Percentiles rank a stretch among this genome's conserved stretches.
Conservation (phyloP, 2,888 invertebrate species). For the Hofmannophila pseudospretella region DNA sequence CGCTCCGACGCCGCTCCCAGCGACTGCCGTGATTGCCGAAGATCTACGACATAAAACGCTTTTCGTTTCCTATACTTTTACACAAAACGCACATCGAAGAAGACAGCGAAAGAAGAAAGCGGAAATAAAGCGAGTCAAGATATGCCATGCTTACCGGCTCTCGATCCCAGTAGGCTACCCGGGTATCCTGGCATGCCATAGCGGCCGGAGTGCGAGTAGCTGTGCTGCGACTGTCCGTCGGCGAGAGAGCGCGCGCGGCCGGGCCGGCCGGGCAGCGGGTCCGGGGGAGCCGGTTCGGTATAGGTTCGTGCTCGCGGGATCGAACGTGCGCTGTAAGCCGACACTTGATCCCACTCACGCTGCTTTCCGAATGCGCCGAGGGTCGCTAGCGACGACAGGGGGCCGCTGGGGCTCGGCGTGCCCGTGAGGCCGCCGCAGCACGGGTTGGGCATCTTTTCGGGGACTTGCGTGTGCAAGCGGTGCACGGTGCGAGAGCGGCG, state of each 20-base stretch:
- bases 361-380: conserved; percentile 90
- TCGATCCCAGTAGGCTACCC: conserved; percentile 78
- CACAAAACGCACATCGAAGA: background rate
- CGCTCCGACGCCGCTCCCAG: conserved; percentile 89
- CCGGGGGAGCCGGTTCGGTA: conserved; percentile 78
- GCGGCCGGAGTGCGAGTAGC: conserved; percentile 90
- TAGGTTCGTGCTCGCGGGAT: conserved; percentile 93
- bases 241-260: conserved; percentile 88
- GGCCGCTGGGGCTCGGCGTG: conserved; percentile 87
- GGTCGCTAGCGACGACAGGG: conserved; percentile 89
- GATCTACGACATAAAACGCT: conserved; percentile 73
- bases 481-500: conserved; percentile 88
- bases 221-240: conserved; percentile 93
- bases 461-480: conserved; percentile 81
- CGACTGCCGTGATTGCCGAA: conserved; percentile 91
- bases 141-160: conserved; percentile 55
- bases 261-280: conserved; percentile 88
- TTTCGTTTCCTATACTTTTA: background rate
- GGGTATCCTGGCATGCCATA: conserved; percentile 87
- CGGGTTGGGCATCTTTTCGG: conserved; percentile 85
- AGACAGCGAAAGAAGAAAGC: conserved; percentile 11
- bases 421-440: conserved; percentile 86
- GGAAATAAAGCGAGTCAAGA: conserved; percentile 22
- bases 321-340: conserved; percentile 93
- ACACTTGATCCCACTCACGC: conserved; percentile 86